Conservation (phyloP, 2,797 vertebrate species). For the Syngnathus acus region DNA sequence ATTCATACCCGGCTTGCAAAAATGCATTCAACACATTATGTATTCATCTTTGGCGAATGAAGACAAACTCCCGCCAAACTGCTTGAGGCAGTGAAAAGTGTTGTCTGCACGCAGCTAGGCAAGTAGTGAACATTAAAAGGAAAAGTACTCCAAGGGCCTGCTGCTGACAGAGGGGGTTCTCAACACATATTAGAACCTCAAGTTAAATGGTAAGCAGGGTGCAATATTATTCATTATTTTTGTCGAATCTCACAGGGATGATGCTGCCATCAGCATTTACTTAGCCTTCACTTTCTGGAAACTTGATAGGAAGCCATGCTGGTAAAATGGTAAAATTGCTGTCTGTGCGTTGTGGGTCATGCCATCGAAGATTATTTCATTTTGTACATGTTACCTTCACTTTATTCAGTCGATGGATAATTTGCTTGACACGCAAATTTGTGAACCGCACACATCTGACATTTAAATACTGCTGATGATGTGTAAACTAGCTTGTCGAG, state of each 20-base stretch:
- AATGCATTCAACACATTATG: conserved; percentile 26
- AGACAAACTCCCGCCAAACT: conserved; percentile 27
- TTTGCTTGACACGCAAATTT: background rate
- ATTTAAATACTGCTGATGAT: no score
- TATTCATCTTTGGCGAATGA: conserved; percentile 28
- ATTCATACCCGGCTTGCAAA: conserved; percentile 29
- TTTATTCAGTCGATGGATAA: background rate
- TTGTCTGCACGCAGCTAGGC: conserved; percentile 22
- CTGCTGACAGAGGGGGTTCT: conserved; percentile 4
- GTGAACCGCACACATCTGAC: no score
- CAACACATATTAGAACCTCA: conserved; percentile 2
- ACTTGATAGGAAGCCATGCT: background rate
- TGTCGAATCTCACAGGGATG: background rate
- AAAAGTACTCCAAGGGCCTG: conserved; percentile 9
- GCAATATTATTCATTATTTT: background rate
- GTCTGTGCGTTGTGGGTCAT: background rate
- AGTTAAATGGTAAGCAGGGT: background rate
- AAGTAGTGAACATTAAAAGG: conserved; percentile 29
- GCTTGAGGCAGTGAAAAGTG: conserved; percentile 32
- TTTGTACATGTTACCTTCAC: background rate
- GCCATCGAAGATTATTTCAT: background rate
- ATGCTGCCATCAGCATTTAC: background rate
- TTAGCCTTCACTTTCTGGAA: background rate
- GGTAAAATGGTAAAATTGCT: background rate
- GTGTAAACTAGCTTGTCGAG: no score